Evolutionary conservation across 2,888 invertebrate genomes (phyloP).

Genomic region (Lasioglossum pauxillum): DNA sequence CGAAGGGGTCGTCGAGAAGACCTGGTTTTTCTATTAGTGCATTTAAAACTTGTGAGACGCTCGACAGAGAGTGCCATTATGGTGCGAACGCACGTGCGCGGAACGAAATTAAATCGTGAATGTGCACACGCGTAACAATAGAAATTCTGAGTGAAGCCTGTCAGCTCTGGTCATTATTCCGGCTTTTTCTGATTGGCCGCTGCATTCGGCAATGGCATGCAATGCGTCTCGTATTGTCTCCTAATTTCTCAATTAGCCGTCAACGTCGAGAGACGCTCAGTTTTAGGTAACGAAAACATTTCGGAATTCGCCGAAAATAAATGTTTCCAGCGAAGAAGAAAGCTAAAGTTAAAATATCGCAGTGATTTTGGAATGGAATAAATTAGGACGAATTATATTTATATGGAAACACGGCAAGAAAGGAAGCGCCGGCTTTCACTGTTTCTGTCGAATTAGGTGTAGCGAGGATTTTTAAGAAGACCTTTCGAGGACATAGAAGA

Average conservation of each 20-base stretch:
- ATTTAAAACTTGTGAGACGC: constrained; percentile 20
- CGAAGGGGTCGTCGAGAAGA: not conserved
- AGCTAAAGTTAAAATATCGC: not conserved
- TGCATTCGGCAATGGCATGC: not conserved
- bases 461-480: not conserved
- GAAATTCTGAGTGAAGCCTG: constrained; percentile 14
- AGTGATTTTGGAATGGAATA: not conserved
- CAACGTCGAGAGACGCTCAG: not conserved
- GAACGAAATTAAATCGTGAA: constrained; percentile 41
- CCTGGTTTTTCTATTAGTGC: not conserved
- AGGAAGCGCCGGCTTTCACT: not conserved
- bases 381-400: not conserved
- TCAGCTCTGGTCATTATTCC: not conserved
- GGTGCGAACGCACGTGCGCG: constrained; percentile 44
- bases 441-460: not conserved
- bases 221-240: not conserved
- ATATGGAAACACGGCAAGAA: not conserved
- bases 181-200: not conserved
- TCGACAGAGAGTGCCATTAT: constrained; percentile 24
- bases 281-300: too few relatives aligned
- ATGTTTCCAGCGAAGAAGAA: not conserved
- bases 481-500: constrained; percentile 7
- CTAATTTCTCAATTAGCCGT: not conserved
- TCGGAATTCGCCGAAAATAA: not conserved
- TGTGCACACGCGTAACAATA: constrained; percentile 15